These are phyloP conservation scores for Platyscapa corneri DNA, from an alignment of 1,140 invertebrate genomes.

Conservation along the genomic window DNA sequence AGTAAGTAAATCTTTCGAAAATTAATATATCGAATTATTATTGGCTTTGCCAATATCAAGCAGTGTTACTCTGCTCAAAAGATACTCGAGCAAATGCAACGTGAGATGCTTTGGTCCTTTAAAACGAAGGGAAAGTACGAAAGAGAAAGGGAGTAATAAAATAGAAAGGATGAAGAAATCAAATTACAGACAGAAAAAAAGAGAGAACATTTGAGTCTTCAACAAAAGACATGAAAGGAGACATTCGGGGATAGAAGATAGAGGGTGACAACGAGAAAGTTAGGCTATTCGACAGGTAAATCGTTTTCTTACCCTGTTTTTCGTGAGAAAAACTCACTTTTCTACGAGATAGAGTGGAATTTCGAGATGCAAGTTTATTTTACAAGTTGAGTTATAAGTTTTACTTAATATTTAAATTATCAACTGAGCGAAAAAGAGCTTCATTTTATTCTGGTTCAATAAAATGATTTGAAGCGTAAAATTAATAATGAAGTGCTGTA, in stretches of 20 bases:
- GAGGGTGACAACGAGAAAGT: constrained; percentile 42
- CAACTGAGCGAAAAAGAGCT: not conserved
- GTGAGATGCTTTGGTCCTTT: not conserved
- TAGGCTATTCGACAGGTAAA: constrained; percentile 47
- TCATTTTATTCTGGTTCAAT: not conserved
- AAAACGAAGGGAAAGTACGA: constrained; percentile 17
- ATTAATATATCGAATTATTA: not conserved
- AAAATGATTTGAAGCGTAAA: not conserved
- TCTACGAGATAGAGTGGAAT: not conserved
- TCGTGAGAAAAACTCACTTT: not conserved
- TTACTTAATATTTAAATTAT: constrained; percentile 45
- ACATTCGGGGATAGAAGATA: not conserved
- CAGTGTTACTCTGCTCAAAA: not conserved
- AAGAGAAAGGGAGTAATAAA: constrained; percentile 19
- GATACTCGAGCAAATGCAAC: constrained; percentile 5
- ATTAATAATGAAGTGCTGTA: not conserved
- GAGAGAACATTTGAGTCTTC: not conserved
- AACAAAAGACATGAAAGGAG: constrained; percentile 28
- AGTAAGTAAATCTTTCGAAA: not conserved
- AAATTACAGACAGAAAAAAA: not conserved
- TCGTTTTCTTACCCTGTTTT: constrained; percentile 26
- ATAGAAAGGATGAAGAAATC: constrained; percentile 35
- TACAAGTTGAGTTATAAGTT: constrained; percentile 50
- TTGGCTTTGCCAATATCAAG: not conserved
- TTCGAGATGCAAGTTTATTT: constrained; percentile 31